Evolutionary conservation across 2,797 vertebrate species (phyloP).

Genomic region (Adrianichthys oophorus): DNA sequence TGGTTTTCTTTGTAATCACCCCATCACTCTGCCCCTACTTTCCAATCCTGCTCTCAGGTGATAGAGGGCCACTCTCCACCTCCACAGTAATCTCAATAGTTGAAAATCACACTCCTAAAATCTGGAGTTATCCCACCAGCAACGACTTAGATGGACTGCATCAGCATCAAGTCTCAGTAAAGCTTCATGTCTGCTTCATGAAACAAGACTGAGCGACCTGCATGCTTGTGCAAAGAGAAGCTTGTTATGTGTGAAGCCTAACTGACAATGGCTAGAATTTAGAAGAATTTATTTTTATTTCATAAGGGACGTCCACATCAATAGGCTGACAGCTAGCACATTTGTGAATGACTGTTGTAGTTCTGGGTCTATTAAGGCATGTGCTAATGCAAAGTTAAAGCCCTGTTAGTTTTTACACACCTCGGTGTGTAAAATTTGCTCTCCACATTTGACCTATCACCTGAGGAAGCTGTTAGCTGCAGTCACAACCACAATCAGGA

Average conservation of each 20-base stretch:
- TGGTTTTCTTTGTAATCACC: slow-evolving; percentile 46
- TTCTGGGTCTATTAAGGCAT: too few species aligned
- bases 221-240: background rate
- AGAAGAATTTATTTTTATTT: too few species aligned
- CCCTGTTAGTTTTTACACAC: too few species aligned
- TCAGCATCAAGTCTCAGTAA: slow-evolving; percentile 26
- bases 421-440: too few species aligned
- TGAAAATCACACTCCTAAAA: slow-evolving; percentile 53
- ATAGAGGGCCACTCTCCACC: slow-evolving; percentile 46
- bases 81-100: slow-evolving; percentile 31
- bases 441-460: too few species aligned
- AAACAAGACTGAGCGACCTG: background rate
- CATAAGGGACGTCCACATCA: too few species aligned
- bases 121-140: slow-evolving; percentile 11
- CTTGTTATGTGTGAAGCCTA: slow-evolving; percentile 12
- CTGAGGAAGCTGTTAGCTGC: too few species aligned
- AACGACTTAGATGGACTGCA: slow-evolving; percentile 17
- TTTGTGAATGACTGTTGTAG: too few species aligned
- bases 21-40: slow-evolving; percentile 36
- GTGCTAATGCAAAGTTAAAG: too few species aligned
- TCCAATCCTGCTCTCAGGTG: slow-evolving; percentile 35
- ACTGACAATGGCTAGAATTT: slow-evolving; percentile 6
- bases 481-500: too few species aligned
- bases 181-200: slow-evolving; percentile 12
- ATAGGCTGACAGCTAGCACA: too few species aligned